Percentiles rank a stretch among this genome's conserved stretches.
These are phyloP conservation scores for Homalodisca vitripennis DNA, from an alignment of 1,140 invertebrate species.

Conservation along the genomic window DNA sequence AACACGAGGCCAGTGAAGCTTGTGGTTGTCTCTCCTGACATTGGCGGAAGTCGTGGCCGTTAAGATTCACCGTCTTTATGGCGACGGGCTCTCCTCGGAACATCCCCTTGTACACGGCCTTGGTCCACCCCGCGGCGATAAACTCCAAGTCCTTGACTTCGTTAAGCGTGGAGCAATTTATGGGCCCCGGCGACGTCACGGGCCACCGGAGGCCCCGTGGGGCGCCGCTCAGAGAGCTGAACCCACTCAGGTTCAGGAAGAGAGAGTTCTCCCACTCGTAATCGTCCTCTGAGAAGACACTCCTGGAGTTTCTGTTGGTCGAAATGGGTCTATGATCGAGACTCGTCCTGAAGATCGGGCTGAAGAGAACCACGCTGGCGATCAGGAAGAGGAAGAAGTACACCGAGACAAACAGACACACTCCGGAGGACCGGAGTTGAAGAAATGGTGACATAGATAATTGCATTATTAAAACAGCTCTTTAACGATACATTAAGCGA, in stretches of 20 bases:
- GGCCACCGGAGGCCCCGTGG: slow-evolving; percentile 17
- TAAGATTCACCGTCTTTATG: slow-evolving; percentile 51
- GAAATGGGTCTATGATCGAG: not conserved
- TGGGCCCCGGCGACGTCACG: not conserved
- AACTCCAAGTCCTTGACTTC: slow-evolving; percentile 38
- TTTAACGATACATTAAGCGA: too few species aligned
- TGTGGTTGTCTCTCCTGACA: slow-evolving; percentile 42
- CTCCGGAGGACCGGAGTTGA: slow-evolving; percentile 25
- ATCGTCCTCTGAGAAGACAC: not conserved
- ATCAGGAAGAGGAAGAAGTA: slow-evolving; percentile 26
- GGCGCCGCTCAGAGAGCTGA: not conserved
- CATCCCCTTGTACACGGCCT: slow-evolving; percentile 50
- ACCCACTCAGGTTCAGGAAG: slow-evolving; percentile 18
- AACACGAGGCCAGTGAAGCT: slow-evolving; percentile 44
- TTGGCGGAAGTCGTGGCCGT: slow-evolving; percentile 48
- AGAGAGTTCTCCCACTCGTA: slow-evolving; percentile 6
- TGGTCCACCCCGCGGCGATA: slow-evolving; percentile 52
- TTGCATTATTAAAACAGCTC: too few species aligned
- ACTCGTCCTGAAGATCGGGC: not conserved
- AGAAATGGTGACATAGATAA: slow-evolving; percentile 1
- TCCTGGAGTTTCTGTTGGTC: not conserved
- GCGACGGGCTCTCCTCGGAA: slow-evolving; percentile 46
- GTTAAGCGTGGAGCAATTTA: slow-evolving; percentile 39
- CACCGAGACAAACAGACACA: slow-evolving; percentile 22
- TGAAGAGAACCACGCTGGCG: slow-evolving; percentile 28